Percentiles rank a stretch among this genome's conserved stretches.
These are phyloP conservation scores for Antheraea pernyi DNA, from an alignment of 1,140 invertebrate species.

Conservation along the genomic window DNA sequence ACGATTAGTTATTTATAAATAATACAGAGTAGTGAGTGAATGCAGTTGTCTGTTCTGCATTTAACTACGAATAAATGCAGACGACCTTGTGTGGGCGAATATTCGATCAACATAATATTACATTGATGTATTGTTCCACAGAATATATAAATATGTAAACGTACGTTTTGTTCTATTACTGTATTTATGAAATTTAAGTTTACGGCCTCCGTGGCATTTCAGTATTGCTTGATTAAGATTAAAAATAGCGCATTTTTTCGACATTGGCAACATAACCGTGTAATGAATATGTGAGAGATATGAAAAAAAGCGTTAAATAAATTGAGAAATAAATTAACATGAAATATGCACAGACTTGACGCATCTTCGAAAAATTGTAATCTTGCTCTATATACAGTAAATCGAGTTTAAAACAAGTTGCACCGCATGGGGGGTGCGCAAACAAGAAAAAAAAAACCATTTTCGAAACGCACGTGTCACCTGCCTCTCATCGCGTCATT, in stretches of 20 bases:
- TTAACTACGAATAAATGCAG: conserved; percentile 1
- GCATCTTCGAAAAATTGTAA: not conserved
- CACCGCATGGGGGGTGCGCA: conserved; percentile 39
- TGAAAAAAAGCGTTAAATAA: too few relatives aligned
- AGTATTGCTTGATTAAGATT: not conserved
- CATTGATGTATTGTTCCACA: not conserved
- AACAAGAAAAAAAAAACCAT: not conserved
- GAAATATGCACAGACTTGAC: not conserved
- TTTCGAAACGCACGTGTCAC: conserved; percentile 59
- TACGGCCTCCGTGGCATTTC: not conserved
- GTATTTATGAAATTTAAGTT: not conserved
- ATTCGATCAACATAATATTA: conserved; percentile 1
- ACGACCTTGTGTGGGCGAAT: not conserved
- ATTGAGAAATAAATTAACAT: not conserved
- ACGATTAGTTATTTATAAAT: not conserved
- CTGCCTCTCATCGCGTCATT: conserved; percentile 49
- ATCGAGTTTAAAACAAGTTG: conserved; percentile 46
- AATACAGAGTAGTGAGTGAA: not conserved
- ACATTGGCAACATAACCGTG: not conserved
- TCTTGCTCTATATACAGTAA: conserved; percentile 10
- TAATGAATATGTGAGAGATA: not conserved
- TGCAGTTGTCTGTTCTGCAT: not conserved
- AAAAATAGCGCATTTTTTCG: not conserved
- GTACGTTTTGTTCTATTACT: not conserved
- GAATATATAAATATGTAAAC: not conserved